Evolutionary conservation across 2,888 invertebrate species (phyloP), one percentile per base, ranked within the genome.

Genomic region (Lithophane semibrunnea): DNA sequence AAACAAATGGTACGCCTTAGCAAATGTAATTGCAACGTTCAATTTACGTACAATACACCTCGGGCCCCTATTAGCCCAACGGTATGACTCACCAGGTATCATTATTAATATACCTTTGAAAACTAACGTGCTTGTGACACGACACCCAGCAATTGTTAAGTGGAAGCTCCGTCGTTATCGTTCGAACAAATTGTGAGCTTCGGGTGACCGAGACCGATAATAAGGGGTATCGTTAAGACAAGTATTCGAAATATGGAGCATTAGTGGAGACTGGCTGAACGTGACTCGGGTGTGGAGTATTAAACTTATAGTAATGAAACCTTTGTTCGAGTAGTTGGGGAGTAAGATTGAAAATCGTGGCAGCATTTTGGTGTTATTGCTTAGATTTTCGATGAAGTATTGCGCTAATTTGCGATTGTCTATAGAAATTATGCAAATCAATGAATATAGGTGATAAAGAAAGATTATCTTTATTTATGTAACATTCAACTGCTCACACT

Each of bases 121-220:
- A 84, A 84, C 80, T 77, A 79, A 77, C 77, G 78, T 80, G 72
- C 61, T 71, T 82, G 80, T 80, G 82, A 85, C 82, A 82, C 82
- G 83, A 88, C 75, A 87, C 88, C 77, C 52, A 64, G 63, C 77
- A 76, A 88, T 88, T 79, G 87, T 82, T 80, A 77, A 77, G 82
- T 82, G 73, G 85, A 83, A 82, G 69, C 83, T 84, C 52, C 66
- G 56, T 75, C 82, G 85, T 86, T 82, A 87, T 85, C 85, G 75
- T 81, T 69, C 73, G 86, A 88, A 73, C 88, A 79, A 82, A 84
- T 84, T 84, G 79, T 73, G 83, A 75, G 87, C 78, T 82, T 87
- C 86, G 80, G 76, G 82, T 86, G 76, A 79, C 86, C 70, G 82
- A 82, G 68, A 76, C 82, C 75, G 76, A 82, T 84, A 82, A 80